Base-by-base conservation (phyloP, 2,888 invertebrate species). In the Parnassius smintheus region DNA sequence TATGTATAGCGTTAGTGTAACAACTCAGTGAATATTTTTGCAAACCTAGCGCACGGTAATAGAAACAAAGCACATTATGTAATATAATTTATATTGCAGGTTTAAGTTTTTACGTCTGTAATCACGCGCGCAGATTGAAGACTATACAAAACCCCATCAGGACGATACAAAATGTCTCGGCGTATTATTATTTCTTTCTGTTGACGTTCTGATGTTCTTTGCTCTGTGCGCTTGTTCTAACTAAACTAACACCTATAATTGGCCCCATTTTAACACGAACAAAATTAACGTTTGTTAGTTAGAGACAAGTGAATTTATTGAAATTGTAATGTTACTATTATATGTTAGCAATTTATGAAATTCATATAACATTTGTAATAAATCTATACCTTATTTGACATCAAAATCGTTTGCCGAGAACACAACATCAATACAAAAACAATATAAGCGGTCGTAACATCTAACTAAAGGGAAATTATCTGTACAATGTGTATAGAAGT, bases 191-290 rank as follows among this genome's bases (percentile, higher is more conserved):
- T 52, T 48, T 50, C 11, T 2, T 45, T 54, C 25, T 41, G 2
- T 63, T 51, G 9, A 55, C 11, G 48, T 59, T 59, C 48, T 56
- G 48, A 58, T 59, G 52, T 56, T 64, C 63, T 59, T 59, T 59
- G 51, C 48, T 59, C 63, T 64, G 63, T 64, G 63, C 63, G 63
- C 63, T 64, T 64, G 63, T 64, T 64, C 63, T 64, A 64, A 64
- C 63, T 56, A 52, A 59, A 63, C 55, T 63, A 51, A 59, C 55
- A 46, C 11, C 18, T 44, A 2, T 22, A 41, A 64, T 59, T 64
- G 59, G 63, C 48, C 46, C 42, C 4, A 1, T 52, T 59, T n/a
- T 13, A 49, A 49, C 50, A 12, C 7, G 7, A 49, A 51, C 56
- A 12, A 59, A 64, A 56, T 64, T 52, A 10, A 46, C n/a, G 25